Evolutionary conservation across 2,113 vertebrate genomes (phyloP).

Genomic region (Prionailurus viverrinus): DNA sequence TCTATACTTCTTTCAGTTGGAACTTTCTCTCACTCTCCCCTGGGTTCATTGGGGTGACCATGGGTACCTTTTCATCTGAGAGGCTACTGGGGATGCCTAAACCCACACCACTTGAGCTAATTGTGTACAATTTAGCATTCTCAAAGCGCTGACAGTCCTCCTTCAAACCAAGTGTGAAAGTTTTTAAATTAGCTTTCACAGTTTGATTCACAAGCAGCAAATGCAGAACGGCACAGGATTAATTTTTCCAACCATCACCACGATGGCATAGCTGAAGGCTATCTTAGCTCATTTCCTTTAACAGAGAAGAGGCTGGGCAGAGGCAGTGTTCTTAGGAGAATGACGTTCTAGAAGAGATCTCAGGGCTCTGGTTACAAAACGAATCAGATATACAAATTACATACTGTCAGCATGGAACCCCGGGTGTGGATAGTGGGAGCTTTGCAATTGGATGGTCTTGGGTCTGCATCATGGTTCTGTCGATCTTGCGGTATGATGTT

Average conservation of each 20-base stretch:
- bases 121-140: constrained; percentile 87
- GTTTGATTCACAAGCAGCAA: constrained; percentile 90
- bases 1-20: background rate
- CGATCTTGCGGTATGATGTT: background rate
- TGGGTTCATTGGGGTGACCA: constrained; percentile 79
- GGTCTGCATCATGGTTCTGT: background rate
- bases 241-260: constrained; percentile 82
- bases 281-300: constrained; percentile 86
- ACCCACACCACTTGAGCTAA: constrained; percentile 83
- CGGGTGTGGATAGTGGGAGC: background rate
- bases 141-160: constrained; percentile 86
- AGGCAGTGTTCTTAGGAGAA: constrained; percentile 64
- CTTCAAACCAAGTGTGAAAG: constrained; percentile 90
- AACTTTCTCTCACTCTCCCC: constrained; percentile 72
- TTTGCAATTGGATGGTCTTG: background rate
- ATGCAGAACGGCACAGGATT: constrained; percentile 88
- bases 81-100: constrained; percentile 84
- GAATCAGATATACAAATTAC: background rate
- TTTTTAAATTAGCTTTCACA: constrained; percentile 91
- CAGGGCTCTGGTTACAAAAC: background rate
- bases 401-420: background rate
- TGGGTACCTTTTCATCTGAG: constrained; percentile 67
- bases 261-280: constrained; percentile 87
- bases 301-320: constrained; percentile 83
- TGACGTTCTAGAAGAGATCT: constrained; percentile 77